These are phyloP conservation scores for Sebastes kiyomatsui DNA, from an alignment of 2,797 vertebrate genomes.

Conservation along the genomic window DNA sequence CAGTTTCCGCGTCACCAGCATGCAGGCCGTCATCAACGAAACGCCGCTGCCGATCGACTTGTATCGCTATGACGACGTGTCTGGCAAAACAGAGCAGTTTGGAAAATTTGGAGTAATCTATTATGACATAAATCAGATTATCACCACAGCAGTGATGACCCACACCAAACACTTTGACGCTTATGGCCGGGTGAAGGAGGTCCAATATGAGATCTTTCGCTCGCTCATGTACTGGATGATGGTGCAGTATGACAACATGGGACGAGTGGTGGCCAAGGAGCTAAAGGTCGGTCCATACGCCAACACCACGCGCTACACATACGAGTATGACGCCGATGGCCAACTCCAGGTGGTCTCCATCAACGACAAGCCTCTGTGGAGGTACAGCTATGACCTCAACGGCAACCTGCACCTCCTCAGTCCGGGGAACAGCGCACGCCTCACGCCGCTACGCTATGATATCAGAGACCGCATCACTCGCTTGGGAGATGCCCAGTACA, in stretches of 20 bases:
- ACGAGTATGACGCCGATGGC: conserved; percentile 95
- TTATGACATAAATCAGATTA: conserved; percentile 99
- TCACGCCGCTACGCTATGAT: conserved; percentile 95
- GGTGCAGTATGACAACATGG: conserved; percentile 98
- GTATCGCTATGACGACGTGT: conserved; percentile 97
- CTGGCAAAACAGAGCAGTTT: conserved; percentile 97
- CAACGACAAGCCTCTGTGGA: conserved; percentile 97
- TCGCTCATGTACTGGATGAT: conserved; percentile 99
- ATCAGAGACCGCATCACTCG: conserved; percentile 94
- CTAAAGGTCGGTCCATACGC: conserved; percentile 97
- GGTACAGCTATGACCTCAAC: conserved; percentile 97
- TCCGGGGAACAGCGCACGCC: conserved; percentile 94
- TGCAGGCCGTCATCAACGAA: conserved; percentile 99
- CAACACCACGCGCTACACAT: conserved; percentile 96
- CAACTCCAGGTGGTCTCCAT: conserved; percentile 96
- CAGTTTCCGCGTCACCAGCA: conserved; percentile 98
- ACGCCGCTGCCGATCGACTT: conserved; percentile 96
- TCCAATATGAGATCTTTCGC: conserved; percentile 98
- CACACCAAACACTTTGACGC: conserved; percentile 99
- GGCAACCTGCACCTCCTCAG: conserved; percentile 96
- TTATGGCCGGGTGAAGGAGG: conserved; percentile 96
- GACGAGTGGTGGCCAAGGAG: conserved; percentile 95
- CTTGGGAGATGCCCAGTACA: conserved; percentile 93
- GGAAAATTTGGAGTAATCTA: conserved; percentile 99
- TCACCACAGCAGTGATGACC: conserved; percentile 98